Evolutionary conservation across 2,888 invertebrate species (phyloP), one percentile per base, ranked within the genome.

Genomic region (Adelognathus sp.): DNA sequence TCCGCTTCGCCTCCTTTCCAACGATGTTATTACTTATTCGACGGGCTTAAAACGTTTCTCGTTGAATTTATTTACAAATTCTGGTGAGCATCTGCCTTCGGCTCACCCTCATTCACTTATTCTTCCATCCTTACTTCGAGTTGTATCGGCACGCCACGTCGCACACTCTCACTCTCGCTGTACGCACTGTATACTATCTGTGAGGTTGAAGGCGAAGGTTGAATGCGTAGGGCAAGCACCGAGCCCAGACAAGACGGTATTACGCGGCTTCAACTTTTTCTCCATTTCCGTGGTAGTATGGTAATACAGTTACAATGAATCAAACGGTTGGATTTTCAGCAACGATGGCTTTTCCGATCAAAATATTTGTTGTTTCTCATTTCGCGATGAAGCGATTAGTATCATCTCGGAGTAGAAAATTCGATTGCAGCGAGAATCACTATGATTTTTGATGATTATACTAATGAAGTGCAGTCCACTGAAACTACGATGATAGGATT

Each of bases 21-120:
- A 50, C 60, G 79, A 84, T 84, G 87, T 88, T 89, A 89, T 90
- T 89, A 88, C 88, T 88, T 89, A 89, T 89, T 89, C 89, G 88
- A 86, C 85, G 83, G 80, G 85, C 80, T 83, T 80, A 79, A 83
- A 82, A 77, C 82, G 84, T 54, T 71, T 66, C 56, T 61, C 71
- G 60, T 82, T 79, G 85, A 89, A 86, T 89, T 80, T 90, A 90
- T 90, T 90, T 89, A 88, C 87, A 90, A 88, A 89, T 89, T 90
- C 89, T 81, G 83, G 84, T 78, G 85, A 86, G 87, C 90, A 89
- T 88, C 89, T 87, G 86, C 84, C 85, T 79, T 88, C 86, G 85
- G 85, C 83, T 86, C 86, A 83, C 82, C 81, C 69, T 76, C 66
- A 58, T 64, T 41, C 67, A 50, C 69, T 61, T 58, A 58, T 9